Base-by-base conservation (phyloP, 1,140 invertebrate species). In the Rhagoletis zephyria region DNA sequence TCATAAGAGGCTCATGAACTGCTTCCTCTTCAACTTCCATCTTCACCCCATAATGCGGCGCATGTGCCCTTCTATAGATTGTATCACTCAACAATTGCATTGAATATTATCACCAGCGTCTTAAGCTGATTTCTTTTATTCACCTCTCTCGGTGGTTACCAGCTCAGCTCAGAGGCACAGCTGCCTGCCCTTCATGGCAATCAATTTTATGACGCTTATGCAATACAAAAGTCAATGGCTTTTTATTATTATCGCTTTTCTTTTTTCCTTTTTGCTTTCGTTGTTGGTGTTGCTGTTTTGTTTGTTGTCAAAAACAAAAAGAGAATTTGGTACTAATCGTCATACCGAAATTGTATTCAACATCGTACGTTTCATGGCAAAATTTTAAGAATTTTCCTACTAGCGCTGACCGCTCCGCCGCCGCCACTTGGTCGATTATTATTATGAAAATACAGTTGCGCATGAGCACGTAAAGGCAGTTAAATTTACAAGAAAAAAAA, bases 161-260 rank as follows among this genome's bases (percentile, higher is more conserved):
- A 30, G 65, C 14, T 74, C 40, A 74, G 16, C 67, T 12, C 67
- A 42, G 42, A 30, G 30, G 30, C 30, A 30, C 30, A 30, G 30
- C 30, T 30, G 30, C 30, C 67, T 74, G 67, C 67, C 42, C 67
- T 74, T 74, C 67, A 16, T 14, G 42, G 4, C 67, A 74, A 45
- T 74, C 42, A 45, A 16, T 74, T 74, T 74, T 74, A 74, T n/a
- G 45, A 74, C 40, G 67, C 42, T 74, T 74, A 74, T 74, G 67
- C 67, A 74, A 74, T 48, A 45, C 67, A 74, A 12, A 42, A 74
- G 67, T 74, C 67, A 74, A 74, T 48, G 67, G 42, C 67, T 74
- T 48, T 74, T 74, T n/a, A 12, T 48, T 74, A 63, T 63, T 63
- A 63, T 14, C 61, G 10, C 12, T 1, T 63, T 63, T 70, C 9